A percentile compares a stretch with the other conserved stretches of the same genome.
Evolutionary conservation across 2,888 invertebrate genomes (phyloP).

Genomic region (Theodoxus fluviatilis): DNA sequence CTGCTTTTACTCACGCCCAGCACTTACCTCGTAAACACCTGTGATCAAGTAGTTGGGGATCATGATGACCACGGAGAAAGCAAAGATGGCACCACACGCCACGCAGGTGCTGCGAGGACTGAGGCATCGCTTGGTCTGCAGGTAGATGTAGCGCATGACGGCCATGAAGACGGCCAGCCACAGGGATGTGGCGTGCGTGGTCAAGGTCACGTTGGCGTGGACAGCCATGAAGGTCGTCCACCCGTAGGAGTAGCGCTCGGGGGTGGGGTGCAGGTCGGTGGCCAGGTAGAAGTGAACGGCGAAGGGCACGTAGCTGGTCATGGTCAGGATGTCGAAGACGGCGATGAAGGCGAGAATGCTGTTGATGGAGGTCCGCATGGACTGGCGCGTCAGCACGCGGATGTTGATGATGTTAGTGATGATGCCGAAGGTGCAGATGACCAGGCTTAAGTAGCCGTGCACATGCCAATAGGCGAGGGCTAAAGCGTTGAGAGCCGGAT

Average conservation of each 20-base stretch:
- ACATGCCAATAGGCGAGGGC: constrained; percentile 62
- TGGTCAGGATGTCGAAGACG: constrained; percentile 92
- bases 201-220: constrained; percentile 87
- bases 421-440: constrained; percentile 88
- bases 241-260: constrained; percentile 50
- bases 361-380: constrained; percentile 89
- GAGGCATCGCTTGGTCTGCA: constrained; percentile 33
- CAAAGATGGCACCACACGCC: constrained; percentile 68
- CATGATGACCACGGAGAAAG: constrained; percentile 67
- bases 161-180: constrained; percentile 91
- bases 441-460: constrained; percentile 84
- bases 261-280: constrained; percentile 38
- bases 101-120: constrained; percentile 22
- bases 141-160: constrained; percentile 79
- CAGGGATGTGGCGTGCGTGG: constrained; percentile 88
- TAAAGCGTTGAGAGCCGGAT: constrained; percentile 31
- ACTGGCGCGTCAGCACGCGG: constrained; percentile 80
- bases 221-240: constrained; percentile 69
- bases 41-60: constrained; percentile 50
- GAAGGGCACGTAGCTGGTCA: constrained; percentile 87
- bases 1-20: not conserved
- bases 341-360: constrained; percentile 84
- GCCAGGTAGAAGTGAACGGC: constrained; percentile 72
- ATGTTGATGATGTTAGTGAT: constrained; percentile 89
- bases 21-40: constrained; percentile 27